A percentile compares a stretch with the other conserved stretches of the same genome.
phyloP scores from a whole-genome alignment of 2,113 vertebrate species.

The Leuciscus idus region DNA sequence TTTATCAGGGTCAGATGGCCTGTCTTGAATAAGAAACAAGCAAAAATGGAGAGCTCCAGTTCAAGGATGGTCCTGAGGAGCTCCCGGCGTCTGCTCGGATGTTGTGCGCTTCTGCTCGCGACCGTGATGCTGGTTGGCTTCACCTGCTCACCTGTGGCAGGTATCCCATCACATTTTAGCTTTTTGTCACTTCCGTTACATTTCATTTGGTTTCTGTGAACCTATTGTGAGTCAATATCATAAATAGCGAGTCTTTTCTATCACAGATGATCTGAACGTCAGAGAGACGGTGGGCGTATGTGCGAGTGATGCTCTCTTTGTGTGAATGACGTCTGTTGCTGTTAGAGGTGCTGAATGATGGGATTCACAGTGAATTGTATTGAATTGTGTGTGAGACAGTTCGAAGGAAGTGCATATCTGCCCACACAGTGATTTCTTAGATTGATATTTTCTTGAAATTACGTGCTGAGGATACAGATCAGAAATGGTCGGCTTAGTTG shows the following conservation, averaged over 20 bases:
- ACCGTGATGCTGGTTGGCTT: conserved; percentile 59
- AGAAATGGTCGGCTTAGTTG: background rate
- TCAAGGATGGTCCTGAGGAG: conserved; percentile 59
- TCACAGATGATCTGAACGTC: background rate
- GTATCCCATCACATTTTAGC: conserved; percentile 52
- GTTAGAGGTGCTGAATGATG: conserved; percentile 3
- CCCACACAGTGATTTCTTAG: background rate
- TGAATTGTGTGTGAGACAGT: background rate
- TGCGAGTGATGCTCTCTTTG: conserved; percentile 23
- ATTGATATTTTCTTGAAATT: background rate
- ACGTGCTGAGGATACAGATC: background rate
- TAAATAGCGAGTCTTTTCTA: background rate
- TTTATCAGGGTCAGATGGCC: conserved; percentile 35
- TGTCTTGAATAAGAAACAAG: conserved; percentile 44
- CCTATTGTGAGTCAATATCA: background rate
- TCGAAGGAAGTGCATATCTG: background rate
- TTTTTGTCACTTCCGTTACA: background rate
- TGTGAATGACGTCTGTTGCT: conserved; percentile 15
- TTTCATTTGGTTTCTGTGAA: background rate
- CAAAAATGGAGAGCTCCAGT: conserved; percentile 60
- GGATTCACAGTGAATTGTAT: conserved; percentile 12
- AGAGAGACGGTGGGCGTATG: conserved; percentile 7
- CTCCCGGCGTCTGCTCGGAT: conserved; percentile 37
- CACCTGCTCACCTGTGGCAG: conserved; percentile 67
- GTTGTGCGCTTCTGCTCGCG: conserved; percentile 56